Evolutionary conservation across 2,888 invertebrate species (phyloP), one percentile per base, ranked within the genome.

Genomic region (Gari tellinella): DNA sequence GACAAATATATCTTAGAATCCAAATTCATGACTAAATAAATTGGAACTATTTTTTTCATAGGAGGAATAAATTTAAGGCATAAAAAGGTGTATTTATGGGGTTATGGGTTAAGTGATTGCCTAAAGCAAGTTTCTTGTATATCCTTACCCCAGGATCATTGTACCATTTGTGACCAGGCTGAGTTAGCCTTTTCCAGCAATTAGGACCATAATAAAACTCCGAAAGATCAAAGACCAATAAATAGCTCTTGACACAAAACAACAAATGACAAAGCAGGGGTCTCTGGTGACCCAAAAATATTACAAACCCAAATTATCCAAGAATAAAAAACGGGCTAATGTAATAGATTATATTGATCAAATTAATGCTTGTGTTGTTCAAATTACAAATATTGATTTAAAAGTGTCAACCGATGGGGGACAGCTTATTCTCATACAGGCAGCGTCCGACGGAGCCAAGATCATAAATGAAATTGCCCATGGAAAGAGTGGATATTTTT

Each of bases 301-400:
- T 69, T 58, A 69, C 75, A 69, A 61, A 41, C 61, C 55, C 64
- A 74, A 67, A 72, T 76, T 72, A 67, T 67, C 64, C 60, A 76
- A 67, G 64, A 76, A 64, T 72, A 72, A 76, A 76, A 31, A 77
- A 65, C 56, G 57, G 68, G 57, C 72, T 72, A 72, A 72, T 72
- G 63, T 70, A 77, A 72, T 69, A 72, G 65, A 77, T 68, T 63
- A 51, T 72, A 77, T 72, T 77, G 76, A 77, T 77, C 65, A 77
- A 57, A 77, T 77, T 77, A 77, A 77, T 76, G 76, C 72, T 37
- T 45, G 19, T 15, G 38, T 38, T 55, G 57, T 67, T 76, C 58
- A 52, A 51, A 61, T 75, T 75, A 66, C 68, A 37, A 31, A 40
- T 67, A 72, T 77, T 65, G 76, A 72, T 77, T 63, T 41, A 21